A percentile compares a stretch with the other conserved stretches of the same genome.
These are phyloP conservation scores for Aphidoletes aphidimyza DNA, from an alignment of 2,888 invertebrate genomes.

Conservation along the genomic window DNA sequence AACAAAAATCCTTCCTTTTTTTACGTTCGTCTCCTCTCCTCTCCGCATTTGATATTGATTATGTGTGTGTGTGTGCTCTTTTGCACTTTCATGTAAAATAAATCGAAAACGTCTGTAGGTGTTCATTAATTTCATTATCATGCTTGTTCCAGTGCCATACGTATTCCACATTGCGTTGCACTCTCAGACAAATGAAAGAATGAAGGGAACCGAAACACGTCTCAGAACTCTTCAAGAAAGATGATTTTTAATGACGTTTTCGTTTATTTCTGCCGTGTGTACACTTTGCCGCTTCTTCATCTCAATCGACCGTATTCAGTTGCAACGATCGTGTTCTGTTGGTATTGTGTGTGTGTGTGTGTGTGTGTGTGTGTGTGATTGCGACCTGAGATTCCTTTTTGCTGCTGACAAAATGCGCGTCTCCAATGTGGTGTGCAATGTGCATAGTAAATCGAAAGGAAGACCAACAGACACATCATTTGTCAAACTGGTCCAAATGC, in stretches of 20 bases:
- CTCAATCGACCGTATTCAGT: not conserved
- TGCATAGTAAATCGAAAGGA: constrained; percentile 7
- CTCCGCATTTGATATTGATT: not conserved
- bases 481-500: constrained; percentile 16
- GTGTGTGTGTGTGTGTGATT: too few relatives aligned
- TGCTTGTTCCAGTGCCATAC: not conserved
- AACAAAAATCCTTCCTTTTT: not conserved
- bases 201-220: not conserved
- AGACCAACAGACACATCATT: constrained; percentile 45
- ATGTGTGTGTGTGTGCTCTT: not conserved
- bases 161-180: not conserved
- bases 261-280: too few relatives aligned
- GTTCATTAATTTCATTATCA: constrained; percentile 48
- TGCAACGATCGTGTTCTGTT: not conserved
- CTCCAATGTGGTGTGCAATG: too few relatives aligned
- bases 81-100: constrained; percentile 3
- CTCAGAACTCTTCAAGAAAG: constrained; percentile 5
- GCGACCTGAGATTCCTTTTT: too few relatives aligned
- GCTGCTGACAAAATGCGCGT: not conserved
- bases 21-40: not conserved
- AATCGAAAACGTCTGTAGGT: constrained; percentile 41
- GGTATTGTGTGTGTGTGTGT: too few relatives aligned
- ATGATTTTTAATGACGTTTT: constrained; percentile 42
- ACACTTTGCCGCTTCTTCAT: constrained; percentile 16
- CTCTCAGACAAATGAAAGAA: not conserved